Percentiles rank a stretch among this genome's conserved stretches.
Conservation (phyloP, 2,113 vertebrate genomes). For the Xiphorhynchus elegans region DNA sequence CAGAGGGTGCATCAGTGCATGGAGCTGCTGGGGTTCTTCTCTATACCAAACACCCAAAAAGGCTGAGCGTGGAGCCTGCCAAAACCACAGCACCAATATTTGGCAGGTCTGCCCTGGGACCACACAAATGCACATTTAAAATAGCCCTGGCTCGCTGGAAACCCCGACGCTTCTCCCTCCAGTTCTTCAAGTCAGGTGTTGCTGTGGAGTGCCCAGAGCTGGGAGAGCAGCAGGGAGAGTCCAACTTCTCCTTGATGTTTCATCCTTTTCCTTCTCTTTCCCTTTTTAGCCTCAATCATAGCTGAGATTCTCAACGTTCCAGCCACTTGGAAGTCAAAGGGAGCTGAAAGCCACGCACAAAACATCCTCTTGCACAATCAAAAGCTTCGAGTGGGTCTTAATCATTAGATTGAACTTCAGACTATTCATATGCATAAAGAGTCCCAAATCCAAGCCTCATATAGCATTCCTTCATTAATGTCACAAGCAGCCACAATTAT, state of each 20-base stretch:
- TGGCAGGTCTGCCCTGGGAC: neutral
- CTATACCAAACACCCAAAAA: neutral
- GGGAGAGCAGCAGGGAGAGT: neutral
- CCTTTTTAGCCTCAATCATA: neutral
- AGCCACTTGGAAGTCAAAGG: neutral
- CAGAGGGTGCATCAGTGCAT: neutral
- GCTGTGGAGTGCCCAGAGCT: neutral
- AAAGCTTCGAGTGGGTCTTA: neutral
- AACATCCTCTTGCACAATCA: neutral
- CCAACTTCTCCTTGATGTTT: neutral
- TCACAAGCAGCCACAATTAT: neutral
- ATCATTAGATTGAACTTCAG: conserved; percentile 32
- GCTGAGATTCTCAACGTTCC: neutral
- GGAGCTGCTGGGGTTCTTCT: neutral
- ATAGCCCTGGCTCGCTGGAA: neutral
- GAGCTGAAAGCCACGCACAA: neutral
- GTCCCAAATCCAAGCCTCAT: conserved; percentile 2
- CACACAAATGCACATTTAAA: accelerated
- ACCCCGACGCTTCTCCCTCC: accelerated
- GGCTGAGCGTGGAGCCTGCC: accelerated
- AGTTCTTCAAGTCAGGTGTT: neutral
- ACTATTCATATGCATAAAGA: conserved; percentile 44
- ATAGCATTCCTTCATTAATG: conserved; percentile 26
- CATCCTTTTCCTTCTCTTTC: neutral
- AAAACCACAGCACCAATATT: accelerated